A percentile compares a stretch with the other conserved stretches of the same genome.
These are phyloP conservation scores for Pegoplata infirma DNA, from an alignment of 2,888 invertebrate species.

Conservation along the genomic window DNA sequence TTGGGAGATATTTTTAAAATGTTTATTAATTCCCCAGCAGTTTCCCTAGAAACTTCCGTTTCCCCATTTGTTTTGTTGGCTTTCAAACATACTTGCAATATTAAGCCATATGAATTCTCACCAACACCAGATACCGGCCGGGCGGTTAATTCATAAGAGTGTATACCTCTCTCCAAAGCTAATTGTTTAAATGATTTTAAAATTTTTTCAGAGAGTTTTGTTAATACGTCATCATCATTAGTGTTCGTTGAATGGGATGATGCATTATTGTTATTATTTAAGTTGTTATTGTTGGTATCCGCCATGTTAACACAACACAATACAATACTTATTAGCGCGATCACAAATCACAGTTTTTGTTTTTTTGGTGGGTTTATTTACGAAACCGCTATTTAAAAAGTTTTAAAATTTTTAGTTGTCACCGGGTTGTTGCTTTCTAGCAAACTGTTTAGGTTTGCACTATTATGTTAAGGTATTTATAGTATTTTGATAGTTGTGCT, in stretches of 20 bases:
- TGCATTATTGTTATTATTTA: not conserved
- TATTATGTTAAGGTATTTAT: constrained; percentile 53
- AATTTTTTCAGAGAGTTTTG: constrained; percentile 51
- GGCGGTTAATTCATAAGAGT: constrained; percentile 38
- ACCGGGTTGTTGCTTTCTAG: constrained; percentile 24
- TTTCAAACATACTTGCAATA: constrained; percentile 64
- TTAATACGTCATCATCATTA: constrained; percentile 24
- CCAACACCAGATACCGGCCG: constrained; percentile 63
- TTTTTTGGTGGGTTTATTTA: not conserved
- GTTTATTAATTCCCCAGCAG: constrained; percentile 19
- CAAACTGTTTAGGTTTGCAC: constrained; percentile 45
- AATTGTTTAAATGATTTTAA: constrained; percentile 45
- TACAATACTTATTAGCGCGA: no score
- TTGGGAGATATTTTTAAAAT: constrained; percentile 72
- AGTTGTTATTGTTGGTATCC: not conserved
- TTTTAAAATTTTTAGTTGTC: constrained; percentile 13
- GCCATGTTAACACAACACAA: not conserved
- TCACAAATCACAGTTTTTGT: not conserved
- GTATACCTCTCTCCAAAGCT: constrained; percentile 46
- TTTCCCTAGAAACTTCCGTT: constrained; percentile 1
- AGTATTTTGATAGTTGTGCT: constrained; percentile 48
- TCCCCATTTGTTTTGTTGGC: constrained; percentile 12
- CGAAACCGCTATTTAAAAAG: not conserved
- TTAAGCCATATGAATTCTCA: constrained; percentile 68
- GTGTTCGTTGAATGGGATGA: not conserved